Base-by-base conservation (phyloP, 2,797 vertebrate genomes). In the Lithobates sylvaticus region DNA sequence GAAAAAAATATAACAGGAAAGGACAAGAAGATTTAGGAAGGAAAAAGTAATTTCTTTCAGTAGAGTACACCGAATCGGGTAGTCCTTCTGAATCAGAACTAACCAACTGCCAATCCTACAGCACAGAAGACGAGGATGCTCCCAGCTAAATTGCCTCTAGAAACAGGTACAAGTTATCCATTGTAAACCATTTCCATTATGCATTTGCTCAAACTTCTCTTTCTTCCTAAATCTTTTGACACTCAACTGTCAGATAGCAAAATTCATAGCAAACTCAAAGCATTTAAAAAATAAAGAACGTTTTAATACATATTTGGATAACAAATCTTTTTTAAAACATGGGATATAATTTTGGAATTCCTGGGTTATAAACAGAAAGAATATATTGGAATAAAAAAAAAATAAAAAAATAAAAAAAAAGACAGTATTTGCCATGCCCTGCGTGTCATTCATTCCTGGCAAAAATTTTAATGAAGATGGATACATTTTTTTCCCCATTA, bases 401-500 rank as follows among this genome's bases (percentile, higher is more conserved):
- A n/a, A n/a, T n/a, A n/a, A n/a, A n/a, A n/a, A n/a, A n/a, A n/a
- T n/a, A n/a, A n/a, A 65, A 65, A 65, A 64, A 12, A 4, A 0
- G 5, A 26, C 61, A n/a, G n/a, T 26, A 65, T 23, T 26, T 18
- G 10, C 16, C 26, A 67, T 67, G 65, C 65, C 26, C 27, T 61
- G 21, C 5, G 13, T 67, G 26, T 67, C 65, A 67, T 29, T 67
- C 65, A 67, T 67, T 67, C 10, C 10, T 27, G 65, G 10, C 65
- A 67, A 1, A 26, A 12, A 61, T 61, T 61, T 61, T 61, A 23
- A 54, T 23, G 26, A 67, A 42, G 64, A 65, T 16, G 16, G 69
- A 44, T 44, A 10, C 29, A 12, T n/a, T 13, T 10, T 77, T 90
- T 90, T 90, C 12, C 13, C 3, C 88, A 91, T 89, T 89, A 89